Conservation (phyloP, 2,888 invertebrate species). For the Apoda limacodes region DNA sequence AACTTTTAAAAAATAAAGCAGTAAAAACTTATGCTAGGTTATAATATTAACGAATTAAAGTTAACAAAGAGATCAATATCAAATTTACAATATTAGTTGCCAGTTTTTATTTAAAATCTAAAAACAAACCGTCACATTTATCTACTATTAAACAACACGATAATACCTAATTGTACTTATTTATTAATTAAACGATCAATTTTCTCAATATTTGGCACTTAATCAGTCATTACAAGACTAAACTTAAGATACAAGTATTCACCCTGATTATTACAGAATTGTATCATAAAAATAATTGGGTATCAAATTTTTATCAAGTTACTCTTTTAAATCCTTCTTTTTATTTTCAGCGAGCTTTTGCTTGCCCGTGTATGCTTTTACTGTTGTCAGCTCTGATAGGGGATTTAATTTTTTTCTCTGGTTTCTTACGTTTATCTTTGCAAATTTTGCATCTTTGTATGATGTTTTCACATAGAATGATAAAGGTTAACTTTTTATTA, state of each 20-base stretch:
- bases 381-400: conserved; percentile 5
- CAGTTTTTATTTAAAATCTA: conserved; percentile 1
- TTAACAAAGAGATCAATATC: conserved; percentile 6
- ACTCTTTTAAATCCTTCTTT: conserved; percentile 15
- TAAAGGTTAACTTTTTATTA: conserved; percentile 9
- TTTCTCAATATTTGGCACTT: conserved; percentile 1
- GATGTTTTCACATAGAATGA: conserved; percentile 17
- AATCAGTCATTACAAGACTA: conserved; percentile 1
- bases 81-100: conserved; percentile 3
- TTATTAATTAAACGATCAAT: not conserved
- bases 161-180: not conserved
- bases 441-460: conserved; percentile 16
- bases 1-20: conserved; percentile 3
- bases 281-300: conserved; percentile 8
- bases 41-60: conserved; percentile 5
- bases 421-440: conserved; percentile 15
- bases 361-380: conserved; percentile 7
- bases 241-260: conserved; percentile 1
- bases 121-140: conserved; percentile 4
- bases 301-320: conserved; percentile 9
- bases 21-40: too few relatives aligned
- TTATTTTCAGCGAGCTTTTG: conserved; percentile 14
- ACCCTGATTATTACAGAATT: conserved; percentile 5
- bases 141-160: conserved; percentile 1
- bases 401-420: conserved; percentile 14